A percentile compares a stretch with the other conserved stretches of the same genome.
Conservation (phyloP, 1,140 invertebrate genomes). For the Melitaea cinxia region DNA sequence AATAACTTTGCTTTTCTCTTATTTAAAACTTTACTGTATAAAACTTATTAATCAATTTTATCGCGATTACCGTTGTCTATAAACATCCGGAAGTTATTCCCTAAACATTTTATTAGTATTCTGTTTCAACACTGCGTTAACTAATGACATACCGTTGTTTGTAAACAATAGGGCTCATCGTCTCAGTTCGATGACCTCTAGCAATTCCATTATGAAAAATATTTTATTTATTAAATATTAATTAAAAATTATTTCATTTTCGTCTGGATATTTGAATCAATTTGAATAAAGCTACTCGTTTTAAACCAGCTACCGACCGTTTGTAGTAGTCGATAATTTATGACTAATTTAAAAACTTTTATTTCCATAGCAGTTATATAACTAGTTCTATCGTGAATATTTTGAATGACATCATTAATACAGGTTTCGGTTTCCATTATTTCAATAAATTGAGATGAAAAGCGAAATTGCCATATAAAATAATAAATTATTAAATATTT, state of each 20-base stretch:
- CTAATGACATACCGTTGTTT: conserved; percentile 34
- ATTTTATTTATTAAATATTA: background rate
- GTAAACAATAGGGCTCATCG: conserved; percentile 42
- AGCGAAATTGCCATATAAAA: background rate
- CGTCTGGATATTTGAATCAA: background rate
- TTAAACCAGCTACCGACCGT: background rate
- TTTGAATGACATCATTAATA: conserved; percentile 20
- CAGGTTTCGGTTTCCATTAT: conserved; percentile 3
- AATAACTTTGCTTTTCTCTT: background rate
- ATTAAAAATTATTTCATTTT: background rate
- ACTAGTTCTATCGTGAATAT: conserved; percentile 13
- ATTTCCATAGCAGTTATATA: conserved; percentile 15
- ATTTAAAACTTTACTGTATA: background rate
- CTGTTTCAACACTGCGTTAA: conserved; percentile 11
- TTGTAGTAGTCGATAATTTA: background rate
- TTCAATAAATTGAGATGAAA: background rate
- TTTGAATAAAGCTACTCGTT: background rate
- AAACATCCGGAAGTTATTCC: background rate
- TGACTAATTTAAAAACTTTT: conserved; percentile 1
- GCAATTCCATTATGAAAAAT: conserved; percentile 25
- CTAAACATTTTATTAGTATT: background rate
- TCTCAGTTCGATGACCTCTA: conserved; percentile 24
- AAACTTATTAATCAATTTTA: background rate
- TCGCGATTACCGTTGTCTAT: conserved; percentile 3
- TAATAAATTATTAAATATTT: background rate